These are phyloP conservation scores for Stegastes partitus DNA, from an alignment of 2,113 vertebrate genomes.

Conservation along the genomic window DNA sequence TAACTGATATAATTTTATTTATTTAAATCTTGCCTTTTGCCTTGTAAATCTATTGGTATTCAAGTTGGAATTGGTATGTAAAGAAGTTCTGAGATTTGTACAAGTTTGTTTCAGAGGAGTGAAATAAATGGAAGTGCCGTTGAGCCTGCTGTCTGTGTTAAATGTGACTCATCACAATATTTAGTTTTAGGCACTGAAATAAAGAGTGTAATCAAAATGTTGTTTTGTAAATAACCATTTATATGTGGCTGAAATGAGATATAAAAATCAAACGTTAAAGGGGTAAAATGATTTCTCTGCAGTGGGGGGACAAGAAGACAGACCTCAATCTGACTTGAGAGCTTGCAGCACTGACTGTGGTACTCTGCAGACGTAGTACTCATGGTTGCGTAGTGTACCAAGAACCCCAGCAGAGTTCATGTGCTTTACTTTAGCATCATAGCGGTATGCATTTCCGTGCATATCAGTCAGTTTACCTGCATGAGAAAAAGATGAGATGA, in stretches of 20 bases:
- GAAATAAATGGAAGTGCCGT: constrained; percentile 70
- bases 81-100: constrained; percentile 70
- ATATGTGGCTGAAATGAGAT: not conserved
- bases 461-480: constrained; percentile 95
- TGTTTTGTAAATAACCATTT: not conserved
- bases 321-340: constrained; percentile 77
- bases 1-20: constrained; percentile 50
- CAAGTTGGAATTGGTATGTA: constrained; percentile 52
- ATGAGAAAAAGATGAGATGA: not conserved
- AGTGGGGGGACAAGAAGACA: not conserved
- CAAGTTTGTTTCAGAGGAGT: constrained; percentile 69
- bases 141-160: constrained; percentile 9
- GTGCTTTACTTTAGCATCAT: constrained; percentile 93
- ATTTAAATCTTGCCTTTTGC: constrained; percentile 56
- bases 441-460: constrained; percentile 90
- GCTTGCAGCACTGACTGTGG: constrained; percentile 89
- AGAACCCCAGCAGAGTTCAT: constrained; percentile 97
- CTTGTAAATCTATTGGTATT: constrained; percentile 65
- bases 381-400: constrained; percentile 90
- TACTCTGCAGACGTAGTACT: constrained; percentile 92
- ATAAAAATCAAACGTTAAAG: not conserved
- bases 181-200: not conserved
- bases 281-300: not conserved
- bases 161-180: not conserved
- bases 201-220: not conserved